A percentile compares a stretch with the other conserved stretches of the same genome.
Conservation (phyloP, 2,113 vertebrate species). For the Labrus mixtus region DNA sequence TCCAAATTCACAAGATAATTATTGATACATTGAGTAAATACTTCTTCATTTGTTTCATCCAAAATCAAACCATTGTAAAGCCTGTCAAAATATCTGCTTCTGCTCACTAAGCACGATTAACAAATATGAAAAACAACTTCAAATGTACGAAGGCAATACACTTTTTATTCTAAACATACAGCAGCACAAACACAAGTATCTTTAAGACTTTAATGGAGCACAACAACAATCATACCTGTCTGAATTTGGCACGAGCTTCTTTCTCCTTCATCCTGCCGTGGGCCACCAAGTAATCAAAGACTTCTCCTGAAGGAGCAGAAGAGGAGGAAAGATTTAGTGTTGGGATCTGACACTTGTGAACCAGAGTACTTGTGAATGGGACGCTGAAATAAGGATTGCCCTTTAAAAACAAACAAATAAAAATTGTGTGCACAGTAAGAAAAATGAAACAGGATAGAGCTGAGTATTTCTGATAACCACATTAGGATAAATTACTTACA, state of each 20-base stretch:
- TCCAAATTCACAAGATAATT: not conserved
- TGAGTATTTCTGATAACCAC: not conserved
- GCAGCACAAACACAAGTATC: too few relatives aligned
- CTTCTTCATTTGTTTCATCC: not conserved
- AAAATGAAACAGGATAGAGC: not conserved
- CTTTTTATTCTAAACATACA: too few relatives aligned
- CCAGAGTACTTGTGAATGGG: constrained; percentile 5
- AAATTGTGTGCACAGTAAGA: not conserved
- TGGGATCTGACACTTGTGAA: constrained; percentile 5
- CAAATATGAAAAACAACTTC: too few relatives aligned
- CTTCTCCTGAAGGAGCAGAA: constrained; percentile 85
- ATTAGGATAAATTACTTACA: not conserved
- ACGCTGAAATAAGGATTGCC: not conserved
- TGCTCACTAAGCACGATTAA: too few relatives aligned
- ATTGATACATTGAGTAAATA: not conserved
- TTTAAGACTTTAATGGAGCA: too few relatives aligned
- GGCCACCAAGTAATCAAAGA: constrained; percentile 94
- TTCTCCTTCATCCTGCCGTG: constrained; percentile 98
- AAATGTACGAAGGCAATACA: too few relatives aligned
- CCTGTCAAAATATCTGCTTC: too few relatives aligned
- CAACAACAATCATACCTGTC: constrained; percentile 86
- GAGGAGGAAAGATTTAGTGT: constrained; percentile 34
- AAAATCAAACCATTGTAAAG: too few relatives aligned
- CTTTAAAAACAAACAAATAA: not conserved
- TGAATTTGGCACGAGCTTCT: constrained; percentile 95